Base-by-base conservation (phyloP, 2,113 vertebrate genomes). In the Cinclus mexicanus region DNA sequence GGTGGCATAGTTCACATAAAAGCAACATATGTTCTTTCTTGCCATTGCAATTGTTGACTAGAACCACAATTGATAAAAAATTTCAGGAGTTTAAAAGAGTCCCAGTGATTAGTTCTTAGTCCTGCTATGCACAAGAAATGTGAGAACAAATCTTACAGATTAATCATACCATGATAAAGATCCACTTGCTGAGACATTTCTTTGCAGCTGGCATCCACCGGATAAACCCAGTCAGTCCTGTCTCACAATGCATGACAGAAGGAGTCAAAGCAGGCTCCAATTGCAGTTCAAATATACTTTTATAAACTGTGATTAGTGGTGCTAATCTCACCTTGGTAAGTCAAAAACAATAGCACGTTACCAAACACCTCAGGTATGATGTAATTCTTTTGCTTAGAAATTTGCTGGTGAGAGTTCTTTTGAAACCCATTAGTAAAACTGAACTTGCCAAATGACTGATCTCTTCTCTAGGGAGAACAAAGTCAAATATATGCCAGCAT, bases 381-480 rank as follows among this genome's bases (percentile, higher is more conserved):
- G 92, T 78, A 92, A 94, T 90, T 64, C 60, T 88, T 77, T 35
- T 83, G 74, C 93, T 92, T 42, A 67, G 86, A 87, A 84, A 89
- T 89, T 83, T 77, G 57, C 88, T 90, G 90, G 79, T 78, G 69
- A 92, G 76, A 95, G 56, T n/a, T 72, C 92, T 87, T 95, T 94
- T 78, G 92, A 94, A 96, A 96, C 74, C 72, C 84, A 85, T 94
- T 91, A 96, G 89, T 57, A 85, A 76, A 89, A 79, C 81, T 64
- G 70, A 87, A 83, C 72, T 70, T 96, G 92, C 90, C 94, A 95
- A 96, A 94, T 83, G 91, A 94, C 76, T 67, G 77, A 65, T 67
- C 77, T 83, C 91, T 95, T 91, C 94, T 96, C 84, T 46, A 64
- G 69, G 84, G 87, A 95, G 93, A 95, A 69, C 75, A 88, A 93